Evolutionary conservation across 2,888 invertebrate genomes (phyloP).

Genomic region (Drosophila trichaetosa): DNA sequence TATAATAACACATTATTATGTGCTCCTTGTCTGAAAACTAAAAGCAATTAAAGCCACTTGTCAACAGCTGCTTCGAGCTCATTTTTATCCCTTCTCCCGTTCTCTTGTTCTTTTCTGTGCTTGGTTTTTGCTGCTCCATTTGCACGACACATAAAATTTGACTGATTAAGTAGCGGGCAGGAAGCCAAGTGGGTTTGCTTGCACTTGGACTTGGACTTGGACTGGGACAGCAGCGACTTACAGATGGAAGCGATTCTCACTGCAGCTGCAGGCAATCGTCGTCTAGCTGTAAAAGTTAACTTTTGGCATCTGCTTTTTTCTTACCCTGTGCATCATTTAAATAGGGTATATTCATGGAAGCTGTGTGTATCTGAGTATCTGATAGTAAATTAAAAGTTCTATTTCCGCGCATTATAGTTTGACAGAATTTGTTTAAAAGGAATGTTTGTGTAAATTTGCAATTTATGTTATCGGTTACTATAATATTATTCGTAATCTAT

Average conservation of each 20-base stretch:
- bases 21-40: constrained; percentile 44
- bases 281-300: constrained; percentile 40
- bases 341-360: background rate
- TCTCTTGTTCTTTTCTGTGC: background rate
- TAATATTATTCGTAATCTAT: background rate
- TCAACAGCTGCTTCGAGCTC: constrained; percentile 62
- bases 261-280: constrained; percentile 71
- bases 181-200: constrained; percentile 45
- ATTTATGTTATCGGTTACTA: background rate
- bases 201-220: constrained; percentile 5
- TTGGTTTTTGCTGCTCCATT: constrained; percentile 30
- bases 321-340: constrained; percentile 2
- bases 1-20: constrained; percentile 52
- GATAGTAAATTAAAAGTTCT: background rate
- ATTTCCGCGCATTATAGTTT: background rate
- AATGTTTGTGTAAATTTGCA: background rate
- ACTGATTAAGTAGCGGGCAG: constrained; percentile 72
- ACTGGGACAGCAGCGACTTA: background rate
- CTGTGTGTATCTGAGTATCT: background rate
- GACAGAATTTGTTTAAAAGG: background rate
- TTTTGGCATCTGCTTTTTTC: constrained; percentile 27
- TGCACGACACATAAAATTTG: constrained; percentile 59
- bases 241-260: constrained; percentile 5
- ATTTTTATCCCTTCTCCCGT: background rate
- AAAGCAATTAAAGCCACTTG: constrained; percentile 73